phyloP scores from a whole-genome alignment of 2,797 vertebrate species.

The Lepidocolaptes lacrymiger region DNA sequence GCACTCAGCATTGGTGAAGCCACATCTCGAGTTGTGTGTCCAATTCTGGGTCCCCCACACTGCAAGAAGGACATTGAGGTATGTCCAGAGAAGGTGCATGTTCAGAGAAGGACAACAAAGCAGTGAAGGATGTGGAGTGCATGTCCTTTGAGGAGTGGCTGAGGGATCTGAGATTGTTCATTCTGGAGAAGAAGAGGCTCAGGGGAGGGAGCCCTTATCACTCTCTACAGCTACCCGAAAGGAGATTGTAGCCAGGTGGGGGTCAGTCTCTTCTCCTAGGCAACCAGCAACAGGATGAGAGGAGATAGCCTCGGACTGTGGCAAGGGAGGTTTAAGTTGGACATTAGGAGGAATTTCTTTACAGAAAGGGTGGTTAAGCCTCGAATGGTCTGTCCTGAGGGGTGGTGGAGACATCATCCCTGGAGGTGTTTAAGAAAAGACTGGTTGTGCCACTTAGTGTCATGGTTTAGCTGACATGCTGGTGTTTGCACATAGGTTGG shows the following conservation, averaged over 20 bases:
- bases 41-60: neutral
- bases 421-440: neutral
- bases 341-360: neutral
- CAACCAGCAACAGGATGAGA: neutral
- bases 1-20: fast-evolving
- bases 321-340: neutral
- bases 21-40: fast-evolving
- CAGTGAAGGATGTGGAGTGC: neutral
- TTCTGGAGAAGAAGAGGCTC: neutral
- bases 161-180: neutral
- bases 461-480: neutral
- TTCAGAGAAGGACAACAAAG: neutral
- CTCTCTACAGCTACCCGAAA: neutral
- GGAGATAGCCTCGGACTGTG: neutral
- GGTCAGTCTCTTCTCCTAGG: fast-evolving
- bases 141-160: fast-evolving
- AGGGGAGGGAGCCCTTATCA: neutral
- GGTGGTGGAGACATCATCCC: neutral
- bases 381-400: neutral
- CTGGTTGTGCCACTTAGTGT: neutral
- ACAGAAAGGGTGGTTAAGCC: neutral
- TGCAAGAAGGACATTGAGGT: neutral
- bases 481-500: neutral
- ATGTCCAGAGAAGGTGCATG: too few relatives aligned
- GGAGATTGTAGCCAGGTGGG: neutral